phyloP scores from a whole-genome alignment of 2,113 vertebrate genomes.

The Rallus limicola region DNA sequence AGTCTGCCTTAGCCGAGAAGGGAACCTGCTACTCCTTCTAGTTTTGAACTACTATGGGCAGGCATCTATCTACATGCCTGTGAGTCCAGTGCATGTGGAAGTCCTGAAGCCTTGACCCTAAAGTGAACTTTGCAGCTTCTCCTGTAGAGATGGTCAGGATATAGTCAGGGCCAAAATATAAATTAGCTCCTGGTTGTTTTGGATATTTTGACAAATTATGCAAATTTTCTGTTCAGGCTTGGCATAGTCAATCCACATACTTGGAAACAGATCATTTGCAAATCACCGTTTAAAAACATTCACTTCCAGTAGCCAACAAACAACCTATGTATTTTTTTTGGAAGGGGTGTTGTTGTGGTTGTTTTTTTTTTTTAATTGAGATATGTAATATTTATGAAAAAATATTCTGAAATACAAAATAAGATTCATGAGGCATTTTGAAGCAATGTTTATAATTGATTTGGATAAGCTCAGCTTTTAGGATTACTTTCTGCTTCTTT shows the following conservation, averaged over 20 bases:
- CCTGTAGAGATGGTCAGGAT: background rate
- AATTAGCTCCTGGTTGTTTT: background rate
- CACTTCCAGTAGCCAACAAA: background rate
- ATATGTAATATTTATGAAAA: background rate
- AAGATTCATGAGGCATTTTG: background rate
- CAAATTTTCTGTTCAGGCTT: background rate
- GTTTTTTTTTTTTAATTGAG: background rate
- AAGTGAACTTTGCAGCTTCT: background rate
- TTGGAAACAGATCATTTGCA: background rate
- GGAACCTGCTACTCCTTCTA: background rate
- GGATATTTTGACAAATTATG: background rate
- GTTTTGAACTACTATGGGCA: background rate
- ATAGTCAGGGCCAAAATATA: background rate
- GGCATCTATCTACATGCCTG: background rate
- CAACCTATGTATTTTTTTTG: background rate
- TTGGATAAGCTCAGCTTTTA: slow-evolving; percentile 53
- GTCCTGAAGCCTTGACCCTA: background rate
- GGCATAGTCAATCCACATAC: background rate
- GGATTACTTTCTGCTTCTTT: slow-evolving; percentile 46
- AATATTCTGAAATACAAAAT: background rate
- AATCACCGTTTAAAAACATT: background rate
- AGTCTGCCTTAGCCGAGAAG: background rate
- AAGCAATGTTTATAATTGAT: slow-evolving; percentile 45
- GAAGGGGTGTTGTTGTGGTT: too few species aligned
- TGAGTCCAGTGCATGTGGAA: background rate